Evolutionary conservation across 92 coral and sea anemone species (phyloP), one percentile per base, ranked within the genome.

Genomic region (Paramuricea clavata): DNA sequence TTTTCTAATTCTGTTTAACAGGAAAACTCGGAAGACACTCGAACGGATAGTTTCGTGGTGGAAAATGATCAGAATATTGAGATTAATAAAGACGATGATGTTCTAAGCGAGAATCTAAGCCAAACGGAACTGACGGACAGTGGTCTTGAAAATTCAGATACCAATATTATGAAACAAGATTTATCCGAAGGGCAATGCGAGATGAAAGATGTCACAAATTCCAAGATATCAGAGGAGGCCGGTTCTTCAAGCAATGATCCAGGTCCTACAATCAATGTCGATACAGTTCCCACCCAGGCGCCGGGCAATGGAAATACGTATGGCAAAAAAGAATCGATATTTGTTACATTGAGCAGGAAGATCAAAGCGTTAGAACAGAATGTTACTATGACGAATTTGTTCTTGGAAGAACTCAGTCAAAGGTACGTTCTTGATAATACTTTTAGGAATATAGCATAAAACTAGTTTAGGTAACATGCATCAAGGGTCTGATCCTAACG

Each of bases 361-460:
- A 94, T 97, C 77, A 97, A 97, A 91, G 97, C 95, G 33, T 87
- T 97, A 74, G 98, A 97, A 57, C 98, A 94, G 87, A 97, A 97
- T 81, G 87, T 94, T 77, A 97, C 97, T 5, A 87, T 97, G 82
- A 97, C 98, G 34, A 97, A 98, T 0, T 81, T 93, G 75, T 97
- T 94, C 89, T 90, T 97, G 95, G 98, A 97, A 57, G 94, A 94
- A 61, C 93, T 97, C 32, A 91, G 93, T 78, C 99, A 97, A 87
- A 94, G 98, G 99, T 94, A 79, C 73, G 74, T 39, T n/a, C n/a
- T n/a, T n/a, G n/a, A n/a, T n/a, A n/a, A n/a, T n/a, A n/a, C n/a
- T n/a, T n/a, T n/a, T n/a, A n/a, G n/a, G n/a, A n/a, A n/a, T n/a
- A n/a, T n/a, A n/a, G n/a, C n/a, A n/a, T n/a, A n/a, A n/a, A n/a